Conservation (phyloP, 2,113 vertebrate species). For the Neotoma lepida region DNA sequence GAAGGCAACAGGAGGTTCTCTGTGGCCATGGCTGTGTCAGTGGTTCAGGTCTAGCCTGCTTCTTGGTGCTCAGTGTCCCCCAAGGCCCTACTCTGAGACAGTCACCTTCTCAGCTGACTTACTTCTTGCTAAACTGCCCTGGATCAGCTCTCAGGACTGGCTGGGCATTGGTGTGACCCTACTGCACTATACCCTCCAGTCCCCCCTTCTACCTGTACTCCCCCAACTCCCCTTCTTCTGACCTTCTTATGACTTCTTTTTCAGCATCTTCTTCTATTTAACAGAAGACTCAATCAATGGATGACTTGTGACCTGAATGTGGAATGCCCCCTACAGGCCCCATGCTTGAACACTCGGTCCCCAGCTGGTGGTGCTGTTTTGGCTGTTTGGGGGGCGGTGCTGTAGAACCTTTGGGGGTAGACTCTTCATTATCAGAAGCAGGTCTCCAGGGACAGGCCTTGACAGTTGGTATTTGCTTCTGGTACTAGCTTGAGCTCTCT, state of each 20-base stretch:
- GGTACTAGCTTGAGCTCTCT: not conserved
- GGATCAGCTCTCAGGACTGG: not conserved
- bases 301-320: not conserved
- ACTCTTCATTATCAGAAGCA: not conserved
- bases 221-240: not conserved
- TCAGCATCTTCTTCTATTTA: not conserved
- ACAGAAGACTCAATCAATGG: not conserved
- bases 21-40: not conserved
- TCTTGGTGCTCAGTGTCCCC: not conserved
- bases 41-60: not conserved
- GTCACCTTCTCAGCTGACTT: not conserved
- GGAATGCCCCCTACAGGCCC: not conserved
- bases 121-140: not conserved
- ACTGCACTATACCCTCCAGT: not conserved
- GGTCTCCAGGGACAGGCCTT: not conserved
- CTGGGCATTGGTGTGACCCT: not conserved
- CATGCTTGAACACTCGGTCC: not conserved
- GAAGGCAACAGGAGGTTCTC: not conserved
- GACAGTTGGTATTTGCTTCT: not conserved
- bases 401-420: not conserved
- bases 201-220: not conserved
- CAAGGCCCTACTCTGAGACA: not conserved
- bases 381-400: no score
- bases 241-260: not conserved
- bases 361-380: not conserved